Conservation (phyloP, 1,140 invertebrate species). For the Oedothorax gibbosus region DNA sequence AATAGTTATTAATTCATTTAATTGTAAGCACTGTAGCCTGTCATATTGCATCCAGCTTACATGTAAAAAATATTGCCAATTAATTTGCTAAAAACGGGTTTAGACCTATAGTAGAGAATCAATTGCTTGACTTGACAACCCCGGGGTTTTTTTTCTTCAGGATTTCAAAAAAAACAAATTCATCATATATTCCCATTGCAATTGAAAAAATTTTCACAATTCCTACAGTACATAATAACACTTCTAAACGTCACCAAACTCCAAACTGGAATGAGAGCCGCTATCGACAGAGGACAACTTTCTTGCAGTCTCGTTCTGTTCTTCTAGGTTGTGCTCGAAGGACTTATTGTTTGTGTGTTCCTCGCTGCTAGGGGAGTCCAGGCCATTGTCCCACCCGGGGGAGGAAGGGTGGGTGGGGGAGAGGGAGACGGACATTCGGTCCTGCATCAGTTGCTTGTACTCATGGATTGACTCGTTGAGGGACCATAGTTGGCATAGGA, state of each 20-base stretch:
- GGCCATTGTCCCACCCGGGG: constrained; percentile 62
- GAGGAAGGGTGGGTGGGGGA: constrained; percentile 65
- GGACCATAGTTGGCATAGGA: constrained; percentile 87
- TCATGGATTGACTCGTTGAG: constrained; percentile 89
- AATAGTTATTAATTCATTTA: no score
- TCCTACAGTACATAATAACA: no score
- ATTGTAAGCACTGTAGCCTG: no score
- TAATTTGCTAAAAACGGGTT: no score
- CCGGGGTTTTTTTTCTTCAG: no score
- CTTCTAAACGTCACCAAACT: constrained; percentile 62
- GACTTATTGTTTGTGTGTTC: constrained; percentile 47
- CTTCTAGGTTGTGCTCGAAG: constrained; percentile 29
- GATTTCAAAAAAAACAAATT: no score
- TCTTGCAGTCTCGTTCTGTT: constrained; percentile 38
- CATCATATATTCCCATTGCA: no score
- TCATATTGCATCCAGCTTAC: no score
- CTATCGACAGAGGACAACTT: constrained; percentile 57
- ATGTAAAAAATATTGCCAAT: no score
- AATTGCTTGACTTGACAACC: no score
- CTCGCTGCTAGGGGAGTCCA: constrained; percentile 62
- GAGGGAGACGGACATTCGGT: constrained; percentile 73
- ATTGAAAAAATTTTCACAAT: no score
- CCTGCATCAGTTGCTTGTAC: constrained; percentile 80
- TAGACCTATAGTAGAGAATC: no score
- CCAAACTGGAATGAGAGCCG: constrained; percentile 63